phyloP scores from a whole-genome alignment of 1,140 invertebrate genomes.

The Adoxophyes honmai region DNA sequence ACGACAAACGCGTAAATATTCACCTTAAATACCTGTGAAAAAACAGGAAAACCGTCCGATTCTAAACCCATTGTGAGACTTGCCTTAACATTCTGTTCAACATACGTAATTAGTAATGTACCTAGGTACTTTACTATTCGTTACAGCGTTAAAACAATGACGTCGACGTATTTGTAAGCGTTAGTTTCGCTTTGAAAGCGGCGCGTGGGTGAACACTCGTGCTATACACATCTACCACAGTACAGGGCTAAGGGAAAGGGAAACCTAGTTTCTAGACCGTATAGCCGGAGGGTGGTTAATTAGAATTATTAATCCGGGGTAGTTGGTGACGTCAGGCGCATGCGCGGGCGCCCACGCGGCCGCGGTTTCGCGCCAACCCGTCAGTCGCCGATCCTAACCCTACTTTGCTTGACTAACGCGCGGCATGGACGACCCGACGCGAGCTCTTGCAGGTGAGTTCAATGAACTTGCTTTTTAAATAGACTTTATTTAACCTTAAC shows the following conservation, averaged over 20 bases:
- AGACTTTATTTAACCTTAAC: too few species aligned
- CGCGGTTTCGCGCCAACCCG: constrained; percentile 66
- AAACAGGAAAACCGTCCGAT: too few species aligned
- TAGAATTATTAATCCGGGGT: constrained; percentile 26
- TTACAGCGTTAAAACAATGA: too few species aligned
- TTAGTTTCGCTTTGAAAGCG: too few species aligned
- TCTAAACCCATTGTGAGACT: too few species aligned
- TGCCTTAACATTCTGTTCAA: too few species aligned
- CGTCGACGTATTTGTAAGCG: too few species aligned
- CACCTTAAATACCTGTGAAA: too few species aligned
- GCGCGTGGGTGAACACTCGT: neutral
- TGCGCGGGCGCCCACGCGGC: constrained; percentile 46
- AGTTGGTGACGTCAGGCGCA: constrained; percentile 59
- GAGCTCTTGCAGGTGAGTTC: constrained; percentile 48
- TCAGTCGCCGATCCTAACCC: constrained; percentile 53
- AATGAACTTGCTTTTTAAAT: neutral
- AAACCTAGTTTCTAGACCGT: neutral
- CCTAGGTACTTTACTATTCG: too few species aligned
- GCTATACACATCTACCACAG: neutral
- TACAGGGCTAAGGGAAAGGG: neutral
- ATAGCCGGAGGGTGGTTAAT: constrained; percentile 26
- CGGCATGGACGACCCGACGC: constrained; percentile 24
- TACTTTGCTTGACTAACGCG: constrained; percentile 26
- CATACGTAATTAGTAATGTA: too few species aligned
- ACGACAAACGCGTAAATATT: too few species aligned